A percentile compares a stretch with the other conserved stretches of the same genome.
Evolutionary conservation across 2,797 vertebrate species (phyloP).

Genomic region (Pangasius krempfi): DNA sequence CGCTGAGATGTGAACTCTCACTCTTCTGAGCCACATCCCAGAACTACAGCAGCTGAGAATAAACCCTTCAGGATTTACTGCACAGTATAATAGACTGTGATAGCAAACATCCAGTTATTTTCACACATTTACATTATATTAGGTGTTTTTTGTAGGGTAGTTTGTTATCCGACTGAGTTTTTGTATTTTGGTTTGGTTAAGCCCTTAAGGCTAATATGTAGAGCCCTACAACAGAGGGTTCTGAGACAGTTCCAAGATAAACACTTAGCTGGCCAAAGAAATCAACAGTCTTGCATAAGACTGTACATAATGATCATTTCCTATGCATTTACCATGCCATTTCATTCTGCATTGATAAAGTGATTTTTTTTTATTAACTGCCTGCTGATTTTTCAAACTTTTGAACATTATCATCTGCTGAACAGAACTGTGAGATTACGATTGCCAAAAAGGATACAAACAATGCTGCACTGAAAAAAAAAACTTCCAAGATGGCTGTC

Average conservation of each 20-base stretch:
- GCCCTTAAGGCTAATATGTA: background rate
- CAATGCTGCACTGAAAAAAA: no score
- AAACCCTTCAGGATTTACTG: background rate
- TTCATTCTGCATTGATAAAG: background rate
- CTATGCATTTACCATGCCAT: background rate
- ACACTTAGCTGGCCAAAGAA: background rate
- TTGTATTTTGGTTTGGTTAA: background rate
- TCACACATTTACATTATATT: background rate
- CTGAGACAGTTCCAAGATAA: background rate
- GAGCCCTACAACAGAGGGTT: background rate
- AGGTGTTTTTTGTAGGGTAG: background rate
- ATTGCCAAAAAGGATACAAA: no score
- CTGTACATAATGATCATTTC: background rate
- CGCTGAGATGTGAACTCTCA: background rate
- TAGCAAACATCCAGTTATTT: background rate
- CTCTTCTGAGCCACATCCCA: background rate
- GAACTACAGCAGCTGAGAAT: background rate
- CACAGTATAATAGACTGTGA: background rate
- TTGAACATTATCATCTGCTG: background rate
- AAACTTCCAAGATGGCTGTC: no score
- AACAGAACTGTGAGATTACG: background rate
- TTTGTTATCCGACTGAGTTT: background rate
- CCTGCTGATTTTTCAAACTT: background rate
- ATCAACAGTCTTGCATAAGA: background rate
- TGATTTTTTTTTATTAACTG: background rate